These are phyloP conservation scores for Phrynosoma platyrhinos DNA, from an alignment of 2,113 vertebrate species.

Conservation along the genomic window DNA sequence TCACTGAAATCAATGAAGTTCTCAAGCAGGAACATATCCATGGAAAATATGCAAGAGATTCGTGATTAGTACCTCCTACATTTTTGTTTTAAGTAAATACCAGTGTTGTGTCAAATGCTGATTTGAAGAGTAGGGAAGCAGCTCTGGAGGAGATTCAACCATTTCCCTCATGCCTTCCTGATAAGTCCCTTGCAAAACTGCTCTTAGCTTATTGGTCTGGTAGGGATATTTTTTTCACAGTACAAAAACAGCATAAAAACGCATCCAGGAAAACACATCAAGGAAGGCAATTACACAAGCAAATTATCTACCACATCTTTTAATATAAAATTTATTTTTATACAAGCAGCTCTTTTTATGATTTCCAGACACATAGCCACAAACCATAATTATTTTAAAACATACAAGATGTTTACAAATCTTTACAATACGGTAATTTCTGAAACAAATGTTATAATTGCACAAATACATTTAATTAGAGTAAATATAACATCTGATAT, in stretches of 20 bases:
- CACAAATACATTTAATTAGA: not conserved
- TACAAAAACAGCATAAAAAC: not conserved
- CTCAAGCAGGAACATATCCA: not conserved
- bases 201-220: not conserved
- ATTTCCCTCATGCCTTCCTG: not conserved
- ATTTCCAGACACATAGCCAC: not conserved
- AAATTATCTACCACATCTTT: not conserved
- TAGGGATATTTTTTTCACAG: not conserved
- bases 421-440: not conserved
- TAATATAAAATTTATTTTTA: not conserved
- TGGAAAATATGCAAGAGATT: not conserved
- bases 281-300: slow-evolving; percentile 4
- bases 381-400: not conserved
- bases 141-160: not conserved
- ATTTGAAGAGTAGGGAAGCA: not conserved
- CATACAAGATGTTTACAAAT: not conserved
- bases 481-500: not conserved
- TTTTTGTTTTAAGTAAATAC: not conserved
- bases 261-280: no score
- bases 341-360: fast-evolving
- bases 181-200: not conserved
- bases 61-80: not conserved
- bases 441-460: not conserved
- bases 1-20: not conserved
- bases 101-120: not conserved